phyloP scores from a whole-genome alignment of 2,797 vertebrate species.

The Helarctos malayanus region DNA sequence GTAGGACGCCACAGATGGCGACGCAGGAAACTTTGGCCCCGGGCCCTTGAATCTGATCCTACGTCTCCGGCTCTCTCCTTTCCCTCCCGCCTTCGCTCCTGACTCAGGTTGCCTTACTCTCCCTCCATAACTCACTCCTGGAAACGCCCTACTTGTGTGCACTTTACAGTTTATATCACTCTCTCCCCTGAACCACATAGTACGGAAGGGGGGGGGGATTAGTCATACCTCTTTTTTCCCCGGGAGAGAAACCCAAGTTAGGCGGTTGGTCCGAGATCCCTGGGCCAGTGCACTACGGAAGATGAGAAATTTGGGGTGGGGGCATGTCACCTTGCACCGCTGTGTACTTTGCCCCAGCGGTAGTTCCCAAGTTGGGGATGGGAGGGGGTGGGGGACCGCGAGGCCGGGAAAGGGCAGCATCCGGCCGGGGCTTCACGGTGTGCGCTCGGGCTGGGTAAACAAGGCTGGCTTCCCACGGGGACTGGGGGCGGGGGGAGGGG shows the following conservation, averaged over 20 bases:
- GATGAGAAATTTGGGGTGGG: not conserved
- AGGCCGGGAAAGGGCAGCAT: slow-evolving; percentile 10
- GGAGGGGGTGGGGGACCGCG: not conserved
- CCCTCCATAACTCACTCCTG: not conserved
- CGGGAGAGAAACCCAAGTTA: not conserved
- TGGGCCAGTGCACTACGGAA: not conserved
- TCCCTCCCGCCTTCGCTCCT: not conserved
- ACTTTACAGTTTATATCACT: not conserved
- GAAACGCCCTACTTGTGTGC: not conserved
- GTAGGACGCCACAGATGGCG: not conserved
- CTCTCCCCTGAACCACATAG: not conserved
- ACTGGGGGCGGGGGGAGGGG: not conserved
- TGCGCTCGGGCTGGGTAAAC: slow-evolving; percentile 42
- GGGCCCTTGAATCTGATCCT: not conserved
- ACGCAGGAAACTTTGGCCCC: not conserved
- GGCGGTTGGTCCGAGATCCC: not conserved
- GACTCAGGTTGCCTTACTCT: not conserved
- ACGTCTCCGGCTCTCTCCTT: not conserved
- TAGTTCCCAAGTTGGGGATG: not conserved
- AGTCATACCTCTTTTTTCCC: not conserved
- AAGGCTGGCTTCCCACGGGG: slow-evolving; percentile 45
- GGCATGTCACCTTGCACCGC: not conserved
- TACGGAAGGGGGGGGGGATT: not conserved
- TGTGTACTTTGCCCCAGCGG: not conserved
- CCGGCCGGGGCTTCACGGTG: not conserved